These are phyloP conservation scores for Zaprionus camerounensis DNA, from an alignment of 1,140 invertebrate genomes.

Conservation along the genomic window DNA sequence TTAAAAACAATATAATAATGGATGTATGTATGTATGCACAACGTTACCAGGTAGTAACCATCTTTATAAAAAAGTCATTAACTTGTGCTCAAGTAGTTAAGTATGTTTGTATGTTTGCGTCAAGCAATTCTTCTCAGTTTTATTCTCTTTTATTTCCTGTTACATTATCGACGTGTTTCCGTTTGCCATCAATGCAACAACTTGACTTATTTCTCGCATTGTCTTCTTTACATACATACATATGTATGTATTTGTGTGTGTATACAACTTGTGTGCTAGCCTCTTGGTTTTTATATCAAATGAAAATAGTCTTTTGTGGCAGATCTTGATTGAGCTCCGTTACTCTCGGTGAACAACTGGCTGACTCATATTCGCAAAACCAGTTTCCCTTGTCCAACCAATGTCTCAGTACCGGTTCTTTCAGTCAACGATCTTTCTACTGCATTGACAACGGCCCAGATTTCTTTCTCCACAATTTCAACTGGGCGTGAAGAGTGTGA, in stretches of 20 bases:
- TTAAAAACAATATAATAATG: neutral
- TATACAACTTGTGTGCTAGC: neutral
- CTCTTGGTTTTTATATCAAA: constrained; percentile 41
- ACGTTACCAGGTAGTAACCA: too few species aligned
- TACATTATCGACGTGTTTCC: constrained; percentile 2
- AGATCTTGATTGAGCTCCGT: constrained; percentile 39
- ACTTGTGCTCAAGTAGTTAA: too few species aligned
- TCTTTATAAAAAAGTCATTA: too few species aligned
- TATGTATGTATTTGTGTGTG: neutral
- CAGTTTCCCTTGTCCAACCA: constrained; percentile 34
- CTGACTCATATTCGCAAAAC: constrained; percentile 42
- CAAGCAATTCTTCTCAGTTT: neutral
- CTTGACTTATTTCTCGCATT: constrained; percentile 32
- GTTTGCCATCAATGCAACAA: constrained; percentile 31
- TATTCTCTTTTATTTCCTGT: constrained; percentile 12
- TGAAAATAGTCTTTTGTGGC: constrained; percentile 48
- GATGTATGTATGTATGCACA: neutral
- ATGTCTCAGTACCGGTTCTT: constrained; percentile 37
- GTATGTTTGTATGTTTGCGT: too few species aligned
- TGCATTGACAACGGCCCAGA: constrained; percentile 26
- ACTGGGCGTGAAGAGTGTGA: neutral
- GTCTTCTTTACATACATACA: constrained; percentile 1
- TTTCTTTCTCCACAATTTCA: constrained; percentile 30
- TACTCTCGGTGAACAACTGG: constrained; percentile 23
- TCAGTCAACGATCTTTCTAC: constrained; percentile 12